Percentiles rank a stretch among this genome's conserved stretches.
These are phyloP conservation scores for Columba livia DNA, from an alignment of 2,113 vertebrate genomes.

Conservation along the genomic window DNA sequence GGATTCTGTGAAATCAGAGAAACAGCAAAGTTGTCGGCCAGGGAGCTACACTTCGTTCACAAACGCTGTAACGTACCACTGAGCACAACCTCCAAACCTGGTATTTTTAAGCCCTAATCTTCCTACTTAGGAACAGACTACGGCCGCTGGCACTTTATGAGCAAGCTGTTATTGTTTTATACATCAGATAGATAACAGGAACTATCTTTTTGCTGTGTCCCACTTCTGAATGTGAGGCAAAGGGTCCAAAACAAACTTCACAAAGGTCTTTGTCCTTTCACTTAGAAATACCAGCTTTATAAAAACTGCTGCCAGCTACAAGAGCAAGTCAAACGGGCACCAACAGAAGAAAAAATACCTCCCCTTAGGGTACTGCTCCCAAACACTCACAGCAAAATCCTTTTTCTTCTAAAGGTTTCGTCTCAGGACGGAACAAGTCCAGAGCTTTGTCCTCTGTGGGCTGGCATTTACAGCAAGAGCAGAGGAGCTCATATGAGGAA, in stretches of 20 bases:
- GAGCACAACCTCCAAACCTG: not conserved
- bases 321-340: constrained; percentile 18
- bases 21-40: not conserved
- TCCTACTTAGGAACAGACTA: not conserved
- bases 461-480: constrained; percentile 55
- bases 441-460: constrained; percentile 20
- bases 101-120: not conserved
- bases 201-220: not conserved
- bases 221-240: not conserved
- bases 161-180: not conserved
- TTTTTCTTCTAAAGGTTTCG: constrained; percentile 58
- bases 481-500: constrained; percentile 53
- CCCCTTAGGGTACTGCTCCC: constrained; percentile 39
- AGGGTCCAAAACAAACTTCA: not conserved
- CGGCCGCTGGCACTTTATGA: not conserved
- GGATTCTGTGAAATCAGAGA: not conserved
- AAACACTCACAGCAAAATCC: constrained; percentile 25
- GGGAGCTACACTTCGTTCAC: not conserved
- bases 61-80: not conserved
- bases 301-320: not conserved
- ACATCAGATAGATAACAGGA: not conserved
- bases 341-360: not conserved
- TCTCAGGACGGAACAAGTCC: constrained; percentile 24
- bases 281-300: not conserved
- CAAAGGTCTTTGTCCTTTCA: not conserved